Conservation (phyloP, 2,113 vertebrate species). For the Parotia lawesii region DNA sequence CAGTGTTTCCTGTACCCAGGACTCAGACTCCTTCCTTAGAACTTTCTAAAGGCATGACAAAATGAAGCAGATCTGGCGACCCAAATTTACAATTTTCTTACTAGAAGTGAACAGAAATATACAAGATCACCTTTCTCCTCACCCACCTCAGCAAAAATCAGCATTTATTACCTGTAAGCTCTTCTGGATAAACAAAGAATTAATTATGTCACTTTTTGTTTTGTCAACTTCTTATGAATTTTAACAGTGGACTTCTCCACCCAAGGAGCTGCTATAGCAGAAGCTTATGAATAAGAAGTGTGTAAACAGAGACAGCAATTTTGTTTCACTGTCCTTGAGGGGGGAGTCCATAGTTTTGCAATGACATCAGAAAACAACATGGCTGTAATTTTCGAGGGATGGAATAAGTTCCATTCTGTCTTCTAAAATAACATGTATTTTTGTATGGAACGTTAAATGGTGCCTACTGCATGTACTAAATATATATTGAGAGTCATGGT, state of each 20-base stretch:
- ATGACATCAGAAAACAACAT: conserved; percentile 47
- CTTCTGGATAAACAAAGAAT: neutral
- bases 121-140: neutral
- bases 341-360: conserved; percentile 25
- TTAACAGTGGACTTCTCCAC: neutral
- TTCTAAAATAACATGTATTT: conserved; percentile 62
- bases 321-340: neutral
- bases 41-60: neutral
- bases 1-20: neutral
- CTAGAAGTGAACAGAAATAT: neutral
- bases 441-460: conserved; percentile 55
- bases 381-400: conserved; percentile 39
- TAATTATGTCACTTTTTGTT: neutral
- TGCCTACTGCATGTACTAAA: conserved; percentile 52
- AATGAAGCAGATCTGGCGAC: neutral
- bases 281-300: neutral
- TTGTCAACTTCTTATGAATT: neutral
- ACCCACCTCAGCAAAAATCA: neutral
- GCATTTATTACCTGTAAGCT: neutral
- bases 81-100: neutral
- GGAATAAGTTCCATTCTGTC: conserved; percentile 15
- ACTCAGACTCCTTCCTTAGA: neutral
- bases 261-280: neutral
- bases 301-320: neutral
- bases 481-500: conserved; percentile 39